Conservation (phyloP, 1,140 invertebrate genomes). For the Lasaia peninsularis region DNA sequence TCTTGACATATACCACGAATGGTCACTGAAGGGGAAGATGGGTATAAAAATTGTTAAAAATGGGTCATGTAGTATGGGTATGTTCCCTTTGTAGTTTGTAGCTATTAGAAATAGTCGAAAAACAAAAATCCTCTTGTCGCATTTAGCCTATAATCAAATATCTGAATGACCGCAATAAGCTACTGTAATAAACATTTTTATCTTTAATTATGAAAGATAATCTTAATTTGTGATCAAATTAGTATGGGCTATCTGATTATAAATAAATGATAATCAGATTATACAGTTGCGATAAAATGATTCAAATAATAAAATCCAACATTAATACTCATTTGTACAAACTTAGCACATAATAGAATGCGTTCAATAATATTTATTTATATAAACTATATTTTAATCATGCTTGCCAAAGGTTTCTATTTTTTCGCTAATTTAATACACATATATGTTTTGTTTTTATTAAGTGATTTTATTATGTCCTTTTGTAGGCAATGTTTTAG, state of each 20-base stretch:
- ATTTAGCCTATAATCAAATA: background rate
- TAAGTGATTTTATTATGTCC: no score
- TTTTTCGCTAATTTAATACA: background rate
- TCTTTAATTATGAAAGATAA: conserved; percentile 13
- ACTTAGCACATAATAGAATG: background rate
- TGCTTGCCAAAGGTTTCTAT: background rate
- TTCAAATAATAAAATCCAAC: background rate
- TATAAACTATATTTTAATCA: background rate
- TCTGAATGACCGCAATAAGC: background rate
- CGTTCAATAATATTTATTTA: background rate
- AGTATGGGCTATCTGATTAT: conserved; percentile 7
- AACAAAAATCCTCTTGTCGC: no score
- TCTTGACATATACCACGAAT: no score
- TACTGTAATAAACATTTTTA: conserved; percentile 22
- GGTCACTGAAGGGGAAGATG: no score
- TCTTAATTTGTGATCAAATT: conserved; percentile 9
- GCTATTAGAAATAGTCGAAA: no score
- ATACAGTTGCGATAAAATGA: background rate
- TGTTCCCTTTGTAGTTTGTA: no score
- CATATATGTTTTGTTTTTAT: background rate
- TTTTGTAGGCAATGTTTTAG: conserved; percentile 27
- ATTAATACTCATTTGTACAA: background rate
- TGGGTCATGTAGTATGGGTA: no score
- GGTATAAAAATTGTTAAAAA: no score
- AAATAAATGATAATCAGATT: background rate